Conservation (phyloP, 2,113 vertebrate genomes). For the Neotoma lepida region DNA sequence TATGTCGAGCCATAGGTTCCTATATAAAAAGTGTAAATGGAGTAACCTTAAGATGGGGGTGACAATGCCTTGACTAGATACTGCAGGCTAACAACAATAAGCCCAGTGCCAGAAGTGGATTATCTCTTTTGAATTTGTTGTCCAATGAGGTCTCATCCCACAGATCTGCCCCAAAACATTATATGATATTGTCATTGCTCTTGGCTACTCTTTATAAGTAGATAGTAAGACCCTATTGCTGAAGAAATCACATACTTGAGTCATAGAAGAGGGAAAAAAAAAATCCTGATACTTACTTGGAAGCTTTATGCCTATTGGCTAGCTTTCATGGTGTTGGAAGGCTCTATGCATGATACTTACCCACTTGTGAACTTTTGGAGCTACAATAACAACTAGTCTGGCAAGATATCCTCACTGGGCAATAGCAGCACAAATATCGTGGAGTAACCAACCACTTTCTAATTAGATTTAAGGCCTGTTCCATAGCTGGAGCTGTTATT, state of each 20-base stretch:
- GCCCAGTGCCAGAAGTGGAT: background rate
- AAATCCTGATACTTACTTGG: background rate
- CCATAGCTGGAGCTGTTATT: background rate
- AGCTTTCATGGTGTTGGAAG: background rate
- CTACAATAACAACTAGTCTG: background rate
- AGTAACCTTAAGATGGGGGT: background rate
- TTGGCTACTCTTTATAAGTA: background rate
- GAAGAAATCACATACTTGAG: background rate
- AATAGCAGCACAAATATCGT: background rate
- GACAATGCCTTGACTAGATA: background rate
- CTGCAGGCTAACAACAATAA: background rate
- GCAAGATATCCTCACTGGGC: background rate
- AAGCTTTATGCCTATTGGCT: background rate
- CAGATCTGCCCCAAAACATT: background rate
- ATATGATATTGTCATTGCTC: background rate
- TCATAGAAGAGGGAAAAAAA: background rate
- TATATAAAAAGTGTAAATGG: background rate
- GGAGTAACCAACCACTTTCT: background rate
- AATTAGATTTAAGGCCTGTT: background rate
- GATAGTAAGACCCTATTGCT: background rate
- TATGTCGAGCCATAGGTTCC: background rate
- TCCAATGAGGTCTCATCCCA: background rate
- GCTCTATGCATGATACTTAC: background rate
- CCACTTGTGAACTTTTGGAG: background rate
- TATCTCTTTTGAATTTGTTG: background rate